Percentiles rank a stretch among this genome's conserved stretches.
Conservation (phyloP, 1,140 invertebrate species). For the Thereuonema tuberculata region DNA sequence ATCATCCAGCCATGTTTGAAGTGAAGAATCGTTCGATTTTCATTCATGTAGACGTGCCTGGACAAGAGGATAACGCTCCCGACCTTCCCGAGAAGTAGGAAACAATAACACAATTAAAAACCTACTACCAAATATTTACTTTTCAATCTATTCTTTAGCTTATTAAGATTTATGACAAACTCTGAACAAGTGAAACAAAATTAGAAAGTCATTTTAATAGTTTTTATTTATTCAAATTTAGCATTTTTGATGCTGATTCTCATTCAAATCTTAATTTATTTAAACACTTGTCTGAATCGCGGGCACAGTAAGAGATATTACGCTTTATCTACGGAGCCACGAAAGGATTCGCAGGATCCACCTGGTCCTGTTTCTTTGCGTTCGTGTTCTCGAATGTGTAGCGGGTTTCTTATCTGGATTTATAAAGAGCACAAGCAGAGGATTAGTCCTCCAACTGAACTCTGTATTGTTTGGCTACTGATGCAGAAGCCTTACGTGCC, state of each 20-base stretch:
- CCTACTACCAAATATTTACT: background rate
- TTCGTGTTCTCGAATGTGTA: background rate
- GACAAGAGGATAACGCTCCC: conserved; percentile 67
- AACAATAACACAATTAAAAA: background rate
- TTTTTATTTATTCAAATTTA: background rate
- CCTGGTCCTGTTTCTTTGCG: background rate
- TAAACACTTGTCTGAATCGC: too few species aligned
- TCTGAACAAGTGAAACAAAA: background rate
- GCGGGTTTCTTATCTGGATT: background rate
- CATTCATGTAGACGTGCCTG: conserved; percentile 76
- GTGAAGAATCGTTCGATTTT: conserved; percentile 73
- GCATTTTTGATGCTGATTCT: background rate
- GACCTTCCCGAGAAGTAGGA: conserved; percentile 47
- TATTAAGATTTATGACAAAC: background rate
- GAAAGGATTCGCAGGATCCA: background rate
- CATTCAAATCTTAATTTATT: too few species aligned
- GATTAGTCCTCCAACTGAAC: too few species aligned
- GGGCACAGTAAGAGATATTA: too few species aligned
- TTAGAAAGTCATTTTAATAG: background rate
- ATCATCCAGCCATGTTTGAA: conserved; percentile 64
- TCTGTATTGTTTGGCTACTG: too few species aligned
- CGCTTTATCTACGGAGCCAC: too few species aligned
- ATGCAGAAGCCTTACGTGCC: background rate
- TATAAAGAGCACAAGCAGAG: too few species aligned
- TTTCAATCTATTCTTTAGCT: background rate